phyloP scores from a whole-genome alignment of 2,888 invertebrate species.

The Apotomis betuletana region DNA sequence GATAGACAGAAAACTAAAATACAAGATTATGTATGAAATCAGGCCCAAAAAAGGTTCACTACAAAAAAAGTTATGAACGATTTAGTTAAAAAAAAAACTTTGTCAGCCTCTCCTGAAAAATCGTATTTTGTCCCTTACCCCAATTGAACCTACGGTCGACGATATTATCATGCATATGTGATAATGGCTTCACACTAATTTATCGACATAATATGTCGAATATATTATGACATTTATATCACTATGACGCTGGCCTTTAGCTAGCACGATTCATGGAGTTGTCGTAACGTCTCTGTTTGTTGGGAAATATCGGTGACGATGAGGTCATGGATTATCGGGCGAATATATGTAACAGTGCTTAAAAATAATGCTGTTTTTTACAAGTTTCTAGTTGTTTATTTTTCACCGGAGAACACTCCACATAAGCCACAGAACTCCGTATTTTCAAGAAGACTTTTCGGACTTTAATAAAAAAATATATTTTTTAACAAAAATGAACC shows the following conservation, averaged over 20 bases:
- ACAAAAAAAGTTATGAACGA: too few species aligned
- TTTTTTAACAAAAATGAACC: too few species aligned
- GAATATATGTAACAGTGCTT: not conserved
- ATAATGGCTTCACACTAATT: constrained; percentile 14
- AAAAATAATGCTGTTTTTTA: not conserved
- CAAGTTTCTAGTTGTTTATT: not conserved
- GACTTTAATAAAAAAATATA: too few species aligned
- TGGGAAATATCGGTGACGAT: constrained; percentile 34
- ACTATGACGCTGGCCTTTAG: constrained; percentile 28
- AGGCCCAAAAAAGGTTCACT: too few species aligned
- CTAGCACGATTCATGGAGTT: constrained; percentile 17
- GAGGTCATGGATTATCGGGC: constrained; percentile 27
- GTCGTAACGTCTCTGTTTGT: constrained; percentile 19
- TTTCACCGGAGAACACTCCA: not conserved
- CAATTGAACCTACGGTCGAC: too few species aligned
- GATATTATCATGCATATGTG: constrained; percentile 9
- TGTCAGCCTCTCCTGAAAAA: too few species aligned
- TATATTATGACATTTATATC: constrained; percentile 29
- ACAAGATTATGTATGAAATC: too few species aligned
- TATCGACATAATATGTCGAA: constrained; percentile 15
- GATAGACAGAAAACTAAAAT: too few species aligned
- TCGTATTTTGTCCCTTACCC: too few species aligned
- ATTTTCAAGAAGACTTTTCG: too few species aligned
- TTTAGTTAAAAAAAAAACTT: too few species aligned
- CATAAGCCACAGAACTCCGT: too few species aligned